A percentile compares a stretch with the other conserved stretches of the same genome.
phyloP scores from a whole-genome alignment of 2,888 invertebrate species.

The Diogma glabrata region DNA sequence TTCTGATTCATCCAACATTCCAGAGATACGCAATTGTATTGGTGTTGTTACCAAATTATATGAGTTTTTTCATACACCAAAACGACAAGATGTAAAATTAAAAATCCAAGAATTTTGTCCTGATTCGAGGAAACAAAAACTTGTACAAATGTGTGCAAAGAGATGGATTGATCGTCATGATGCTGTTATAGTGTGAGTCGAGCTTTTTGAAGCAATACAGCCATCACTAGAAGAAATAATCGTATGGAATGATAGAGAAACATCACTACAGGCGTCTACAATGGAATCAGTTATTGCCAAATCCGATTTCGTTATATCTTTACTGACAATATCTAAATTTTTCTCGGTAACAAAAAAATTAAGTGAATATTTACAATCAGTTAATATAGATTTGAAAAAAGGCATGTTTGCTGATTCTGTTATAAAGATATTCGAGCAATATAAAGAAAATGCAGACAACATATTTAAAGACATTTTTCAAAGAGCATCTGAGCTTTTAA shows the following conservation, averaged over 20 bases:
- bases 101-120: constrained; percentile 3
- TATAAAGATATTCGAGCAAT: constrained; percentile 1
- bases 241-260: background rate
- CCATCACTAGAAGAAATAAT: background rate
- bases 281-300: background rate
- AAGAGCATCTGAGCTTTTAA: background rate
- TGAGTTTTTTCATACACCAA: constrained; percentile 5
- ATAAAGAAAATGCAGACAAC: background rate
- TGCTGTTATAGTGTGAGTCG: background rate
- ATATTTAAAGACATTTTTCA: constrained; percentile 1
- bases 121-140: constrained; percentile 2
- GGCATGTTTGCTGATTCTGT: background rate
- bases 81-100: background rate
- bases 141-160: background rate
- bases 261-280: background rate
- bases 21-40: background rate
- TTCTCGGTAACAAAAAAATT: background rate
- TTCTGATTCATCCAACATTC: background rate
- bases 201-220: constrained; percentile 3
- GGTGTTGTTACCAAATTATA: background rate
- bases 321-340: background rate
- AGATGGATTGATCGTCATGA: constrained; percentile 2
- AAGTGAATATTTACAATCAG: background rate
- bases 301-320: background rate
- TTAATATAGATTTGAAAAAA: background rate